Base-by-base conservation (phyloP, 2,113 vertebrate species). In the Ictidomys tridecemlineatus region DNA sequence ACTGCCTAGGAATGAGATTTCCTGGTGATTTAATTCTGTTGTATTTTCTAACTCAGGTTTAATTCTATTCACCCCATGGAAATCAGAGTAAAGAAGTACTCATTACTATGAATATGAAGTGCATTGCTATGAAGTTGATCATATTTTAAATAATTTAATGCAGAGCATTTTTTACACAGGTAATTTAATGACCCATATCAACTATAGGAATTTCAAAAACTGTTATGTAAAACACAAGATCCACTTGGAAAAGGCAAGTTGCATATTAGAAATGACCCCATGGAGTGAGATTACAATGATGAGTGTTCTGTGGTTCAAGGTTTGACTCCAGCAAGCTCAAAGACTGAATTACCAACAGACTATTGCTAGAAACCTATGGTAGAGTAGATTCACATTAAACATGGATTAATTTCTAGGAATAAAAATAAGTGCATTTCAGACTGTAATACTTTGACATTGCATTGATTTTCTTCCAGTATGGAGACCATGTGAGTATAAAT, bases 111-210 rank as follows among this genome's bases (percentile, higher is more conserved):
- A 86, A 48, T 84, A 84, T 93, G 53, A 84, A 48, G 20, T 77
- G 0, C 58, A 74, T 28, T 53, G 72, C 72, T 87, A 51, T 72
- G 58, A 87, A 84, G 85, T 63, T 58, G 76, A 95, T 79, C 56
- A 30, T 88, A 95, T 61, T 95, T 95, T 82, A 97, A 77, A 78
- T 95, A 95, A 96, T 93, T 97, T 72, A 92, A 84, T 72, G 53
- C 34, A 85, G 24, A 92, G 2, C 1, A 63, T 28, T 96, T 93
- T 45, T 90, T 39, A 82, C 58, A 80, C 53, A 51, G 37, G 18
- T 85, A 67, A 76, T 88, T 95, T 97, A 96, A 96, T 91, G 93
- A 63, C 67, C 65, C 39, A 42, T 69, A 63, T 53, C 72, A 82
- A 88, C 77, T 17, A 14, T 45, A 85, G 69, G 61, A 72, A 92